Conservation (phyloP, 2,888 invertebrate species). For the Neoaliturus tenellus region DNA sequence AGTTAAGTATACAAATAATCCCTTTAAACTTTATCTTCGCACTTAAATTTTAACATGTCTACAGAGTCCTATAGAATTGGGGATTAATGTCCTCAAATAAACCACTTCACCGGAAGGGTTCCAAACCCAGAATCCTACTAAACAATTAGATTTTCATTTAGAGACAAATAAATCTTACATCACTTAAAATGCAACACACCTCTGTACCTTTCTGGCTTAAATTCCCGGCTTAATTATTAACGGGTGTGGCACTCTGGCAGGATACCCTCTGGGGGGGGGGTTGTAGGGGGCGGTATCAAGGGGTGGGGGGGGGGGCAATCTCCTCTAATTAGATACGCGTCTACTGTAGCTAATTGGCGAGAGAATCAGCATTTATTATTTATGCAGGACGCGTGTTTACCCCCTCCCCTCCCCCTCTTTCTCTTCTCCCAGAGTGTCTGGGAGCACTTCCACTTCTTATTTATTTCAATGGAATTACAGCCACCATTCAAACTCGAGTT, state of each 20-base stretch:
- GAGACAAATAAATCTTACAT: slow-evolving; percentile 58
- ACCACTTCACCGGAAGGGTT: neutral
- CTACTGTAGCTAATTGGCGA: slow-evolving; percentile 54
- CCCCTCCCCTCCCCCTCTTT: slow-evolving; percentile 20
- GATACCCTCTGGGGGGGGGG: slow-evolving; percentile 17
- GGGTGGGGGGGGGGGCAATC: slow-evolving; percentile 47
- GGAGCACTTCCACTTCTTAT: slow-evolving; percentile 49
- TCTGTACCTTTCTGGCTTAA: slow-evolving; percentile 48
- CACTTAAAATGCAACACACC: slow-evolving; percentile 54
- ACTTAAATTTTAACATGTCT: too few species aligned
- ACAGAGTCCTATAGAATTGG: too few species aligned
- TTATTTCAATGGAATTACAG: slow-evolving; percentile 51
- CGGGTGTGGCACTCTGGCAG: slow-evolving; percentile 55
- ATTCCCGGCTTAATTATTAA: slow-evolving; percentile 58
- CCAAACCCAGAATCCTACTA: slow-evolving; percentile 35
- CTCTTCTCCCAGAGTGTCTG: neutral
- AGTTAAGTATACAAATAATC: too few species aligned
- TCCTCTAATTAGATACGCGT: slow-evolving; percentile 56
- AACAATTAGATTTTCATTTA: slow-evolving; percentile 60
- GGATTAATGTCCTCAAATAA: too few species aligned
- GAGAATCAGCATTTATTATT: slow-evolving; percentile 60
- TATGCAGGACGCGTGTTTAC: slow-evolving; percentile 56
- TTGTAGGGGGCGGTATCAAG: neutral
- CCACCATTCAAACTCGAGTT: slow-evolving; percentile 38
- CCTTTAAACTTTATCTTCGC: too few species aligned